These are phyloP conservation scores for Parascotia fuliginaria DNA, from an alignment of 2,888 invertebrate species.

Conservation along the genomic window DNA sequence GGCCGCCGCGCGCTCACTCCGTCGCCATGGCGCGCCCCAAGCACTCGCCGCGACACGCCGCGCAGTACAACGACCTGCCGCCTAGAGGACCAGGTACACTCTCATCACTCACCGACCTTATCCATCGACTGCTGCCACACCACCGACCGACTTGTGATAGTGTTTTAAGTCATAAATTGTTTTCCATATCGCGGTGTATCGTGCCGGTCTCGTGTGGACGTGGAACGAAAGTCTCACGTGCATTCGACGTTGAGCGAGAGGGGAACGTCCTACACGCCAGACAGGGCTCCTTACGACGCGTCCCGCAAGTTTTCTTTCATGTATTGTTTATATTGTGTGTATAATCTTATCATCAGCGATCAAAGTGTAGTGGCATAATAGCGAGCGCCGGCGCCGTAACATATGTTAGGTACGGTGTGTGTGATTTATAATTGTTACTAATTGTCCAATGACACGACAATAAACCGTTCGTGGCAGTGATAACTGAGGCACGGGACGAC, in stretches of 20 bases:
- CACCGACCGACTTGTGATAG: neutral
- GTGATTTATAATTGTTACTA: constrained; percentile 6
- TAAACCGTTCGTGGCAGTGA: neutral
- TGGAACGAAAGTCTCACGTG: constrained; percentile 18
- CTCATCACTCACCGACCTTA: neutral
- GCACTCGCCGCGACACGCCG: constrained; percentile 80
- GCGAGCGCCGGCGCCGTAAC: constrained; percentile 3
- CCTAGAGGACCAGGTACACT: constrained; percentile 81
- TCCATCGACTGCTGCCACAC: neutral
- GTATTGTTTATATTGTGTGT: constrained; percentile 5
- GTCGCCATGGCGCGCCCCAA: constrained; percentile 80
- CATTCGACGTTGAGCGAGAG: constrained; percentile 4
- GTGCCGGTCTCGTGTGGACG: constrained; percentile 25
- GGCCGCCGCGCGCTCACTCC: constrained; percentile 71
- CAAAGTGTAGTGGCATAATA: constrained; percentile 7
- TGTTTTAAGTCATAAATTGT: constrained; percentile 1
- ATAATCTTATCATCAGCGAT: constrained; percentile 20
- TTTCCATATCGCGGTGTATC: neutral
- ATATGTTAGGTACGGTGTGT: constrained; percentile 14
- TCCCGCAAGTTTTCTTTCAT: constrained; percentile 24
- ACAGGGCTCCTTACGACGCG: constrained; percentile 4
- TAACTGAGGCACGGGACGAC: neutral
- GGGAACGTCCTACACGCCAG: neutral
- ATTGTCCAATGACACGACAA: constrained; percentile 4
- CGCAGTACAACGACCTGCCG: constrained; percentile 74